Percentiles rank a stretch among this genome's conserved stretches.
Conservation (phyloP, 2,113 vertebrate genomes). For the Macrotus californicus region DNA sequence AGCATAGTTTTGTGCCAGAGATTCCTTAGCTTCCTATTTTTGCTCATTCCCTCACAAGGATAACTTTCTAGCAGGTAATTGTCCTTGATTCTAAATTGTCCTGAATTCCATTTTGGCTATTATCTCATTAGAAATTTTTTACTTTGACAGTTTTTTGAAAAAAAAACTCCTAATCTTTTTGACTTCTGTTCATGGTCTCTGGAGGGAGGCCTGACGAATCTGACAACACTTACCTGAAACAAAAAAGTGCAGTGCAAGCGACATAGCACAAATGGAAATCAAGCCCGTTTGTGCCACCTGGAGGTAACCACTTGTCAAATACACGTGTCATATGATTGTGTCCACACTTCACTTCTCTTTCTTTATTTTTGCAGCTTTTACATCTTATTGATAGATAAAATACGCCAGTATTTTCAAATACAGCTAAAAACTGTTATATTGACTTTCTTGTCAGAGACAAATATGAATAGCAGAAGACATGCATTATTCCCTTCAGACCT, state of each 20-base stretch:
- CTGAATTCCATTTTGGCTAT: slow-evolving; percentile 39
- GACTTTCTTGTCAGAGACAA: not conserved
- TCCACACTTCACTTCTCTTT: slow-evolving; percentile 21
- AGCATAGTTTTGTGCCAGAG: slow-evolving; percentile 9
- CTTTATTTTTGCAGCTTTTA: slow-evolving; percentile 49
- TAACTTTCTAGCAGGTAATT: slow-evolving; percentile 47
- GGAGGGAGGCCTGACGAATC: slow-evolving; percentile 30
- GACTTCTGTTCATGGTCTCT: not conserved
- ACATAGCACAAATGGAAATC: slow-evolving; percentile 66
- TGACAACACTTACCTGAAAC: slow-evolving; percentile 47
- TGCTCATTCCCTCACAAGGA: not conserved
- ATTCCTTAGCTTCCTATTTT: slow-evolving; percentile 56
- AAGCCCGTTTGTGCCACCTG: slow-evolving; percentile 43
- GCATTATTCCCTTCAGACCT: not conserved
- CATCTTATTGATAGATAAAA: slow-evolving; percentile 1
- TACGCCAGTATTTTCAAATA: slow-evolving; percentile 26
- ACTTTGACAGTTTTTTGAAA: slow-evolving; percentile 23
- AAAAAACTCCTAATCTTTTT: not conserved
- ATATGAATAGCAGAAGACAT: not conserved
- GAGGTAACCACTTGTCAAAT: not conserved
- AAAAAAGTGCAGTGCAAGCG: slow-evolving; percentile 11
- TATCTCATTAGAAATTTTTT: slow-evolving; percentile 46
- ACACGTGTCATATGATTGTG: not conserved
- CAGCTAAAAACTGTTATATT: not conserved
- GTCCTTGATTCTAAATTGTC: slow-evolving; percentile 53